A percentile compares a stretch with the other conserved stretches of the same genome.
Evolutionary conservation across 2,888 invertebrate genomes (phyloP).

Genomic region (Drosophila meridiana): DNA sequence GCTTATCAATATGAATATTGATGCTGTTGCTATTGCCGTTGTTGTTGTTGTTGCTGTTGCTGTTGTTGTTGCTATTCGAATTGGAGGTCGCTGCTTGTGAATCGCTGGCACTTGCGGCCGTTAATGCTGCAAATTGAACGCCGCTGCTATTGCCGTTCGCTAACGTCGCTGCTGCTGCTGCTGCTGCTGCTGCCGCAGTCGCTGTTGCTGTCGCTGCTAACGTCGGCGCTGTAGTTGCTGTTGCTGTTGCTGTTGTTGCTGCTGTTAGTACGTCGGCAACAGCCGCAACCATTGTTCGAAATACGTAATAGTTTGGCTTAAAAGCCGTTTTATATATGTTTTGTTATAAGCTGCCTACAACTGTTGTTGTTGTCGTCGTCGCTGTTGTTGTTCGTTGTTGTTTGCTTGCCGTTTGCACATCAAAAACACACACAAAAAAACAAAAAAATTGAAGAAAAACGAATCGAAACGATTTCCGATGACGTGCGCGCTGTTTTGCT

Average conservation of each 20-base stretch:
- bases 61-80: conserved; percentile 50
- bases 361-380: conserved; percentile 14
- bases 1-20: conserved; percentile 37
- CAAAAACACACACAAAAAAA: background rate
- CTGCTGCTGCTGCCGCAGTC: conserved; percentile 11
- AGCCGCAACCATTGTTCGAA: conserved; percentile 71
- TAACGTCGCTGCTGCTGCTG: conserved; percentile 15
- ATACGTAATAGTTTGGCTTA: conserved; percentile 61
- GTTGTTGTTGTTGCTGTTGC: conserved; percentile 24
- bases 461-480: conserved; percentile 58
- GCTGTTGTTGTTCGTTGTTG: conserved; percentile 65
- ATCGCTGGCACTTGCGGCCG: conserved; percentile 40
- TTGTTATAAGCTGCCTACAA: conserved; percentile 39
- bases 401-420: conserved; percentile 80
- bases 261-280: conserved; percentile 65
- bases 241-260: conserved; percentile 43
- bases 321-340: conserved; percentile 52
- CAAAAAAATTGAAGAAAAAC: background rate
- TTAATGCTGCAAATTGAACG: conserved; percentile 47
- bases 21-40: conserved; percentile 18
- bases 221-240: conserved; percentile 16
- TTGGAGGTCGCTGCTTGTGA: conserved; percentile 50
- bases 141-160: conserved; percentile 20
- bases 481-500: conserved; percentile 60
- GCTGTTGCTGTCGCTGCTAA: conserved; percentile 17